Conservation (phyloP, 2,797 vertebrate species). For the Coluber constrictor region DNA sequence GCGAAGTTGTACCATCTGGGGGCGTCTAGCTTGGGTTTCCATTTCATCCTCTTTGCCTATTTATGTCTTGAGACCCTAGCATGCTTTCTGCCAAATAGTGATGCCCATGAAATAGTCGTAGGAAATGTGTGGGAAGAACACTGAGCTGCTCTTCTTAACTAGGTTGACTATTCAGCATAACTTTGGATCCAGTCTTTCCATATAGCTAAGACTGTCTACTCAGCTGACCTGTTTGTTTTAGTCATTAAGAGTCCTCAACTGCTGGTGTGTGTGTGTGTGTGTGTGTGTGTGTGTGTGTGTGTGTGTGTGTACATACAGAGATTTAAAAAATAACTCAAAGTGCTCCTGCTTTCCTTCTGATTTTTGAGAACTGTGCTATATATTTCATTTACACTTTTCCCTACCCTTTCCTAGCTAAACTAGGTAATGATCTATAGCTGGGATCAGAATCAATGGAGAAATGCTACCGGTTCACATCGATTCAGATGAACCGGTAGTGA, state of each 20-base stretch:
- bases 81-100: accelerated
- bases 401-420: background rate
- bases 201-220: background rate
- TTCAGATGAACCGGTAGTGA: too few species aligned
- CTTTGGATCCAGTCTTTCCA: background rate
- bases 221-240: accelerated
- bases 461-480: too few species aligned
- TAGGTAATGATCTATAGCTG: background rate
- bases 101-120: background rate
- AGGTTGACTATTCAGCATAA: background rate
- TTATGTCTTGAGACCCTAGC: background rate
- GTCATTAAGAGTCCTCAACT: background rate
- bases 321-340: background rate
- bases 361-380: background rate
- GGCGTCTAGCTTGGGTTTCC: conserved; percentile 30
- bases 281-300: background rate
- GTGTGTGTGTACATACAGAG: background rate
- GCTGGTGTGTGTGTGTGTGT: background rate
- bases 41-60: conserved; percentile 30
- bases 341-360: background rate
- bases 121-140: background rate
- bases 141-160: background rate
- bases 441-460: background rate
- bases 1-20: conserved; percentile 21
- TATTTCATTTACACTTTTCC: background rate